Conservation (phyloP, 1,140 invertebrate genomes). For the Achroia grisella region DNA sequence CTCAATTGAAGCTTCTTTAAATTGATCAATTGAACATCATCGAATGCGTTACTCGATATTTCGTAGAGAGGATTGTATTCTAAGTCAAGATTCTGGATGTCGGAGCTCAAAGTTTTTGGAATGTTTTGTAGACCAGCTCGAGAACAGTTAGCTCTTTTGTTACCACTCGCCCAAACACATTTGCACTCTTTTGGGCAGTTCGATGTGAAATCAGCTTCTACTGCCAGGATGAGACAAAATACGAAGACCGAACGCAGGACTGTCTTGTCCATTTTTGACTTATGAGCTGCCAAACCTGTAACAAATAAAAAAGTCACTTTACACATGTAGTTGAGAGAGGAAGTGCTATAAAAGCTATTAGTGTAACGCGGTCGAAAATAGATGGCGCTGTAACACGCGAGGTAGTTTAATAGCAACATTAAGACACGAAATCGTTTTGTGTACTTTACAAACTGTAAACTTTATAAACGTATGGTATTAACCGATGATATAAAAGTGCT, state of each 20-base stretch:
- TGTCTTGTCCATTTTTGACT: conserved; percentile 32
- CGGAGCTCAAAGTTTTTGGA: conserved; percentile 80
- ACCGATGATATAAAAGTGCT: conserved; percentile 3
- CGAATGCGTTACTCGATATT: conserved; percentile 80
- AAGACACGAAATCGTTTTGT: conserved; percentile 21
- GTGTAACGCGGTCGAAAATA: conserved; percentile 27
- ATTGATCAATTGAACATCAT: conserved; percentile 81
- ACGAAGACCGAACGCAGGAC: conserved; percentile 22
- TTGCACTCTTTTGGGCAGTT: conserved; percentile 76
- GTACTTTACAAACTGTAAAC: conserved; percentile 11
- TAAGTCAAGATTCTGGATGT: conserved; percentile 86
- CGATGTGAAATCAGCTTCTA: conserved; percentile 51
- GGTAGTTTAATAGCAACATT: conserved; percentile 36
- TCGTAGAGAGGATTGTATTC: conserved; percentile 80
- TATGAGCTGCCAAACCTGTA: conserved; percentile 34
- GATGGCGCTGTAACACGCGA: conserved; percentile 22
- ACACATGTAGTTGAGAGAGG: conserved; percentile 9
- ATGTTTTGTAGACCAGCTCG: conserved; percentile 78
- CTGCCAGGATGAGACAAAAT: conserved; percentile 27
- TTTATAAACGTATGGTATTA: conserved; percentile 4
- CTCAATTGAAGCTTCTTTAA: conserved; percentile 85
- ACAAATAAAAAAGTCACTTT: conserved; percentile 32
- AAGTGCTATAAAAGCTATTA: conserved; percentile 23
- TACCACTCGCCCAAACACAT: conserved; percentile 86
- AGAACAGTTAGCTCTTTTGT: conserved; percentile 87